Evolutionary conservation across 2,888 invertebrate genomes (phyloP), one percentile per base, ranked within the genome.

Genomic region (Periphyllus acericola): DNA sequence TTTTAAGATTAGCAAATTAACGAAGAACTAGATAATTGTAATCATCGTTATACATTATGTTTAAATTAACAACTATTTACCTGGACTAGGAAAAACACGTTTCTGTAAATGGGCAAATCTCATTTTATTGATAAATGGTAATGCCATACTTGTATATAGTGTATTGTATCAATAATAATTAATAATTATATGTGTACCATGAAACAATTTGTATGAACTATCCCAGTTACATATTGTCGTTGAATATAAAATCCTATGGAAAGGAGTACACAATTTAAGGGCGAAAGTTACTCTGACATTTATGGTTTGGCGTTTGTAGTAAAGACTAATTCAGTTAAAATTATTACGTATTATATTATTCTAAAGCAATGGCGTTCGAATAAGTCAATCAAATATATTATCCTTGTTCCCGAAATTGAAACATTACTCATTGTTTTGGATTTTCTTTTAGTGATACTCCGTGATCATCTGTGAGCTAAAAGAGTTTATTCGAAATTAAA

Each of bases 41-140:
- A 21, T 46, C 32, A 60, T 75, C 21, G 3, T 34, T 52, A 68
- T 66, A 76, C 46, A 76, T 76, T 46, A 78, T 76, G 66, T 68
- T 52, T 46, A 68, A 32, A 78, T 76, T 85, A 85, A 68, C 11
- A 68, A 60, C 60, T 83, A 83, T 83, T 75, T 60, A 36, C 36
- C 60, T 2, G 75, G 66, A 78, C 78, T 76, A 25, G 66, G 5
- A 46, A 85, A 85, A 78, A 85, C 85, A 25, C 1, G 68, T 85
- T 85, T 85, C 85, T 34, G 19, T 85, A 85, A 78, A 85, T 34
- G 85, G 78, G 9, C 34, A 40, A 40, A 60, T 60, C 36, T 66
- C 66, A 32, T 85, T 85, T 85, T 85, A 78, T 85, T 78, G 85
- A 85, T 85, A 78, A 76, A 84, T 66, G 32, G 78, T 68, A 85